phyloP scores from a whole-genome alignment of 2,888 invertebrate genomes.

The Archips xylosteana region DNA sequence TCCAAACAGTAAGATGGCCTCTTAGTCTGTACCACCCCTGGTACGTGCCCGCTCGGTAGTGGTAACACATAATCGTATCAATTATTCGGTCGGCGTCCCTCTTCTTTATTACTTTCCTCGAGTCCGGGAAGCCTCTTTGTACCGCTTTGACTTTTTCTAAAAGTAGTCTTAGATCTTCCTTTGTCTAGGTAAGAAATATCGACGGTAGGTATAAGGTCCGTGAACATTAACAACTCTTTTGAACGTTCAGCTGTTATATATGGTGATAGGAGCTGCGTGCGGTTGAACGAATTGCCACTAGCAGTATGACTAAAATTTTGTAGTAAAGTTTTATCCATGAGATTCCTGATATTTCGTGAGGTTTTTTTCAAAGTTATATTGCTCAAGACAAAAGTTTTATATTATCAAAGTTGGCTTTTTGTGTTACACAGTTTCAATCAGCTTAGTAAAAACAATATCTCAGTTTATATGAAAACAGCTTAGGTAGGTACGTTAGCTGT shows the following conservation, averaged over 20 bases:
- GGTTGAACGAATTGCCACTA: background rate
- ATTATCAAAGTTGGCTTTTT: background rate
- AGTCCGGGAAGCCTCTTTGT: slow-evolving; percentile 54
- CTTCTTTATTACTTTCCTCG: slow-evolving; percentile 78
- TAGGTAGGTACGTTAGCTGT: slow-evolving; percentile 59
- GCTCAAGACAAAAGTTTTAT: too few relatives aligned
- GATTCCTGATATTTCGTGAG: too few relatives aligned
- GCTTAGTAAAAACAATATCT: slow-evolving; percentile 30
- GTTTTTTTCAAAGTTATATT: too few relatives aligned
- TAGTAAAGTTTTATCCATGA: too few relatives aligned
- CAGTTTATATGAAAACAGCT: slow-evolving; percentile 45
- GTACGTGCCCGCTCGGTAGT: slow-evolving; percentile 58
- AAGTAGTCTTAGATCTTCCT: slow-evolving; percentile 44
- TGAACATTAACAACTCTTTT: slow-evolving; percentile 27
- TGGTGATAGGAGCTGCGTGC: background rate
- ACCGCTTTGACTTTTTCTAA: slow-evolving; percentile 48
- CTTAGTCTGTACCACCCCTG: slow-evolving; percentile 43
- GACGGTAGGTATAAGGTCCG: slow-evolving; percentile 21
- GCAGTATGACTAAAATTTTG: background rate
- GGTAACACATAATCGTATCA: slow-evolving; percentile 81
- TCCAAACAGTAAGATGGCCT: background rate
- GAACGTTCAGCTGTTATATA: slow-evolving; percentile 24
- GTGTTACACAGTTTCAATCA: background rate
- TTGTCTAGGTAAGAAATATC: slow-evolving; percentile 39
- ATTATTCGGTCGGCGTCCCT: slow-evolving; percentile 81